A percentile compares a stretch with the other conserved stretches of the same genome.
Evolutionary conservation across 2,888 invertebrate species (phyloP).

Genomic region (Drosophila infuscata): DNA sequence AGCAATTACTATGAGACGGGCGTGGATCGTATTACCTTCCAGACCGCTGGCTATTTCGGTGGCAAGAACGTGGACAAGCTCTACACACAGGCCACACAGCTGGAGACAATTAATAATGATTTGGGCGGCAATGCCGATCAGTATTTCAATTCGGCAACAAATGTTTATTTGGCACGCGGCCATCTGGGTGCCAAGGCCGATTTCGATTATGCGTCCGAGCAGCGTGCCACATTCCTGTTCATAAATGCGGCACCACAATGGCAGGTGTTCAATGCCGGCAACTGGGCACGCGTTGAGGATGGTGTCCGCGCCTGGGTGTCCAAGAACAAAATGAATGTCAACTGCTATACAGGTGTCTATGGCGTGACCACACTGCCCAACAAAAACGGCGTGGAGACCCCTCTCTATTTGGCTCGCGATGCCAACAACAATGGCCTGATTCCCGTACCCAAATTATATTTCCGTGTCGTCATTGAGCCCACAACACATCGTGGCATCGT

Average conservation of each 20-base stretch:
- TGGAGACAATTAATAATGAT: slow-evolving; percentile 80
- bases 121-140: slow-evolving; percentile 76
- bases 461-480: slow-evolving; percentile 87
- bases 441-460: slow-evolving; percentile 87
- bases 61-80: slow-evolving; percentile 83
- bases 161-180: slow-evolving; percentile 85
- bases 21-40: slow-evolving; percentile 83
- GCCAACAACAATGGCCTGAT: slow-evolving; percentile 83
- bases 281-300: slow-evolving; percentile 87
- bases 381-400: slow-evolving; percentile 81
- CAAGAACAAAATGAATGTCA: slow-evolving; percentile 80
- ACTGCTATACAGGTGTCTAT: slow-evolving; percentile 87
- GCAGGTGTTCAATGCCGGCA: slow-evolving; percentile 87
- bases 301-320: slow-evolving; percentile 83
- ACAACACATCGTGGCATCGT: slow-evolving; percentile 85
- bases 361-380: slow-evolving; percentile 86
- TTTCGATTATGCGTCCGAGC: slow-evolving; percentile 86
- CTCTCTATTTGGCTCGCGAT: slow-evolving; percentile 83
- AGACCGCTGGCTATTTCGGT: slow-evolving; percentile 81
- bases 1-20: slow-evolving; percentile 85
- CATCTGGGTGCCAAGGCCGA: slow-evolving; percentile 87
- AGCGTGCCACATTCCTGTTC: slow-evolving; percentile 86
- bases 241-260: slow-evolving; percentile 87
- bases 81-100: slow-evolving; percentile 83
- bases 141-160: slow-evolving; percentile 68